phyloP scores from a whole-genome alignment of 2,113 vertebrate species.

The Micromys minutus region DNA sequence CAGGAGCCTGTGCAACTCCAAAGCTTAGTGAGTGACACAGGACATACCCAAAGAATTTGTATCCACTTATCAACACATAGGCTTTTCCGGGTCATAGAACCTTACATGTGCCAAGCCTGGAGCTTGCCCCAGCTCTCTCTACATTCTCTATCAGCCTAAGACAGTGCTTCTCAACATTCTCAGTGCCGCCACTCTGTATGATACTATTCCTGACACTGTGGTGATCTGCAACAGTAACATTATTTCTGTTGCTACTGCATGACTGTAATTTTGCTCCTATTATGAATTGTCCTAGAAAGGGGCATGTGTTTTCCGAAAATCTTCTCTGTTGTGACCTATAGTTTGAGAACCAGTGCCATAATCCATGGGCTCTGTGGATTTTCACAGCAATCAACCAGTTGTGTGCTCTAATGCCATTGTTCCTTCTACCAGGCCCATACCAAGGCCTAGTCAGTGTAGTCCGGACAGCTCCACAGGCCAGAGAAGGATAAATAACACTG shows the following conservation, averaged over 20 bases:
- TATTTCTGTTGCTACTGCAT: not conserved
- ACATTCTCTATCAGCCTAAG: no score
- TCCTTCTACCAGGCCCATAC: no score
- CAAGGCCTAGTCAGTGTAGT: not conserved
- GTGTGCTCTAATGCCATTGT: no score
- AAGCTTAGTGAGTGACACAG: not conserved
- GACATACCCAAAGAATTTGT: not conserved
- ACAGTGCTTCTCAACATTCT: no score
- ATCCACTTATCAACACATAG: not conserved
- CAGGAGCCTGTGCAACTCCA: not conserved
- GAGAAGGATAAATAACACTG: not conserved
- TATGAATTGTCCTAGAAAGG: not conserved
- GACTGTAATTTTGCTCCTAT: not conserved
- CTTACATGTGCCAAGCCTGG: not conserved
- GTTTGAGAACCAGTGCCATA: not conserved
- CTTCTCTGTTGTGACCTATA: no score
- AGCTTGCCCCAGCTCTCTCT: no score
- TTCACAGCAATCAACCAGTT: not conserved
- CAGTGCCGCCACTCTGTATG: not conserved
- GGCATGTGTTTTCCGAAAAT: no score
- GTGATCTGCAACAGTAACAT: fast-evolving
- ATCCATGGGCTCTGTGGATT: not conserved
- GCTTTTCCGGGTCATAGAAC: not conserved
- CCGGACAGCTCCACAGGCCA: not conserved
- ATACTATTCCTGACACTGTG: not conserved